Evolutionary conservation across 1,140 invertebrate genomes (phyloP), one percentile per base, ranked within the genome.

Genomic region (Gryon sp.): DNA sequence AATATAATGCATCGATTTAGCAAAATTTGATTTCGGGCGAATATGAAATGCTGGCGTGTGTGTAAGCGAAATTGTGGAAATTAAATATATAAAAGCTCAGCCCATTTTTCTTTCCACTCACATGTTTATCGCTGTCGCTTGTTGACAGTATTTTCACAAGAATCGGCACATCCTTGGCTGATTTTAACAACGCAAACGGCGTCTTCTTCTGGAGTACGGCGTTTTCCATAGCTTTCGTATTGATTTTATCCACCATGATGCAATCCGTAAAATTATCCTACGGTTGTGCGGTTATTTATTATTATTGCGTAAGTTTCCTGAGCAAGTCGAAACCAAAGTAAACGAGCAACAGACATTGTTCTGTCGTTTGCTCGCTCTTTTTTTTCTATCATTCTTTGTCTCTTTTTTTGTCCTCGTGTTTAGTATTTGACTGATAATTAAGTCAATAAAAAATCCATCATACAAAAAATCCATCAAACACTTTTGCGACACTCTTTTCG

Each of bases 171-270:
- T 91, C 90, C 60, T 90, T 90, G 22, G 88, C 84, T 9, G 91
- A 91, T 75, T 90, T 90, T 15, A 92, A 86, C 9, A 92, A 82
- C 2, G 91, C 91, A 74, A 92, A 92, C 0, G 91, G 91, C 6
- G 87, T 90, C 76, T 90, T 89, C 7, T 85, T 87, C 41, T 86
- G 79, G 8, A 86, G 57, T n/a, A 90, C 68, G 0, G 91, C 90
- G 32, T 85, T 83, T 63, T 90, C 85, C 90, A 92, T 91, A 0
- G 91, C 91, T 66, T 89, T 90, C 0, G 91, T 92, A 41, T 90
- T 87, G 38, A 92, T 92, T 62, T 90, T 90, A 60, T 92, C 89
- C 28, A 92, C 89, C 1, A 91, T 73, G 34, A 90, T 83, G 48
- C 81, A 86, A 50, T 86, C 84, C 74, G 84, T 79, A 59, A 74